These are phyloP conservation scores for Microplitis demolitor DNA, from an alignment of 1,140 invertebrate genomes.

Conservation along the genomic window DNA sequence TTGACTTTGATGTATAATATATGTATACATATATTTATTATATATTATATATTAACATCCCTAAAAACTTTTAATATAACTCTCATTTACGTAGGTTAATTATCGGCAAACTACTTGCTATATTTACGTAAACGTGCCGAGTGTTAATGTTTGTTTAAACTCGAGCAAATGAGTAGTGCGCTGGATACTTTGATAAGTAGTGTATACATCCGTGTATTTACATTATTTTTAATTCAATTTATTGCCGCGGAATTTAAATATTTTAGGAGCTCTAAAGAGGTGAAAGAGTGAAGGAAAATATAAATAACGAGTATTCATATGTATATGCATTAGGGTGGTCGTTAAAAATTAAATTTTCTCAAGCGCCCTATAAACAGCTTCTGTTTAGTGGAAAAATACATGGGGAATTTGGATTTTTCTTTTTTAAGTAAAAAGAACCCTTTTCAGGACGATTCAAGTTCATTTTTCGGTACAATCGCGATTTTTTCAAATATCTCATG, in stretches of 20 bases:
- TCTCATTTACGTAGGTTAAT: conserved; percentile 3
- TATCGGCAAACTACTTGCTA: conserved; percentile 11
- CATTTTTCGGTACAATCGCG: too few species aligned
- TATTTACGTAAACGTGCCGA: conserved; percentile 5
- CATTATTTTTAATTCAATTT: not conserved
- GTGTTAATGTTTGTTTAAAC: not conserved
- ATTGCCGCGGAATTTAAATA: not conserved
- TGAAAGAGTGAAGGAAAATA: not conserved
- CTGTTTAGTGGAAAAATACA: too few species aligned
- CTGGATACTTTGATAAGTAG: not conserved
- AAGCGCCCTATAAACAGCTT: too few species aligned
- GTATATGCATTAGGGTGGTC: too few species aligned
- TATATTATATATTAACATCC: not conserved
- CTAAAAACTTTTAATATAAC: conserved; percentile 22
- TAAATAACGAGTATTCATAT: not conserved
- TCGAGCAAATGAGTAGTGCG: not conserved
- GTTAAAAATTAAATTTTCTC: too few species aligned
- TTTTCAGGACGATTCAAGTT: too few species aligned
- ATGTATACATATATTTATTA: too few species aligned
- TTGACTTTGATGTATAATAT: too few species aligned
- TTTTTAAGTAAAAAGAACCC: too few species aligned
- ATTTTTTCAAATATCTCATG: too few species aligned
- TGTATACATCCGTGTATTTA: not conserved
- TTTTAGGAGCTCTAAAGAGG: not conserved
- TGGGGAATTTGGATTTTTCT: too few species aligned